Evolutionary conservation across 2,888 invertebrate genomes (phyloP).

Genomic region (Plebejus melissa): DNA sequence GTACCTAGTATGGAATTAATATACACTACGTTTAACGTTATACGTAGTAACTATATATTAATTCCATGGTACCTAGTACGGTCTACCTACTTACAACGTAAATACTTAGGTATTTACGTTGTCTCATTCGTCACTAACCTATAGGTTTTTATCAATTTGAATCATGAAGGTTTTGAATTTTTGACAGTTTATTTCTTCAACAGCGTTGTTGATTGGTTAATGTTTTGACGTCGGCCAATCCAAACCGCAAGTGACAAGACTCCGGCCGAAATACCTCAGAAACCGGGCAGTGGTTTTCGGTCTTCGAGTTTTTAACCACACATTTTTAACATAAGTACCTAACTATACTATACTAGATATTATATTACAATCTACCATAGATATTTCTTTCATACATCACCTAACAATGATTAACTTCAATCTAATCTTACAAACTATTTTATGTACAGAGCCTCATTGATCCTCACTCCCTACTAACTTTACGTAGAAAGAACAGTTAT

Average conservation of each 20-base stretch:
- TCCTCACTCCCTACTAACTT: slow-evolving; percentile 6
- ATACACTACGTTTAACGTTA: no score
- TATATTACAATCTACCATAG: neutral
- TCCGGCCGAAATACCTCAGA: neutral
- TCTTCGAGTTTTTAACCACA: neutral
- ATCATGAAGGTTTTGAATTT: no score
- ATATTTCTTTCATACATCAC: slow-evolving; percentile 38
- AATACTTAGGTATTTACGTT: no score
- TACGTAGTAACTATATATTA: no score
- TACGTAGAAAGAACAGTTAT: slow-evolving; percentile 9
- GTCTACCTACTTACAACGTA: no score
- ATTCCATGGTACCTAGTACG: no score
- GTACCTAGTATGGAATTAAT: no score
- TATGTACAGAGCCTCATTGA: slow-evolving; percentile 30
- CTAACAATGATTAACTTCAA: slow-evolving; percentile 71
- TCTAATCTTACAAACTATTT: slow-evolving; percentile 56
- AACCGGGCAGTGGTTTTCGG: neutral
- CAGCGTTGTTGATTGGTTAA: no score
- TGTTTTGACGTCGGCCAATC: neutral
- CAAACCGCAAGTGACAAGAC: neutral
- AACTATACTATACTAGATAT: neutral
- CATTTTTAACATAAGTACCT: neutral
- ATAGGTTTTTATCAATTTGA: no score
- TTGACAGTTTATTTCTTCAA: no score
- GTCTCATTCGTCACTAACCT: no score